These are phyloP conservation scores for Aelia acuminata DNA, from an alignment of 2,888 invertebrate genomes.

Conservation along the genomic window DNA sequence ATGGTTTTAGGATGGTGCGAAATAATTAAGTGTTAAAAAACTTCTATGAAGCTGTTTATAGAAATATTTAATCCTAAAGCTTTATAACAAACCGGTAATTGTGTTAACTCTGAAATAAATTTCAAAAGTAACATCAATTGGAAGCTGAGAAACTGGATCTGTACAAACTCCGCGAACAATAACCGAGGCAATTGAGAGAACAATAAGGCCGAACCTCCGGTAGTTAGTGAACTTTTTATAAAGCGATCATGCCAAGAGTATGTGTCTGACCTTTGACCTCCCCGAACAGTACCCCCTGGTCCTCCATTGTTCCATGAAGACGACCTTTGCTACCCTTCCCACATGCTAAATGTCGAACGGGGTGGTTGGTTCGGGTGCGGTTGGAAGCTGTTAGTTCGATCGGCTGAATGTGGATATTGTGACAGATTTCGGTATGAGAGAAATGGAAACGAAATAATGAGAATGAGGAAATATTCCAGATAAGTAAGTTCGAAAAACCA, in stretches of 20 bases:
- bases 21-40: no score
- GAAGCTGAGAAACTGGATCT: neutral
- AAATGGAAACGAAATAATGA: no score
- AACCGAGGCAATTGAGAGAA: neutral
- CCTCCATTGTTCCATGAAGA: neutral
- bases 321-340: neutral
- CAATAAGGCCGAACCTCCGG: neutral
- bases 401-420: neutral
- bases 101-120: neutral
- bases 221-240: neutral
- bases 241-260: neutral
- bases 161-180: neutral
- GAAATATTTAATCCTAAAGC: no score
- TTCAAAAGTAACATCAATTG: neutral
- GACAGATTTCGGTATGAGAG: no score
- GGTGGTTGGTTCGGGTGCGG: neutral
- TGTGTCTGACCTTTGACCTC: neutral
- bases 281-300: neutral
- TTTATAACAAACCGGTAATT: no score
- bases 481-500: no score
- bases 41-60: no score
- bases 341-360: slow-evolving; percentile 20
- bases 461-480: no score
- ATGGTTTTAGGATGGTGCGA: no score
- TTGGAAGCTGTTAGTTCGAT: neutral